Evolutionary conservation across 2,113 vertebrate genomes (phyloP), one percentile per base, ranked within the genome.

Genomic region (Scomber scombrus): DNA sequence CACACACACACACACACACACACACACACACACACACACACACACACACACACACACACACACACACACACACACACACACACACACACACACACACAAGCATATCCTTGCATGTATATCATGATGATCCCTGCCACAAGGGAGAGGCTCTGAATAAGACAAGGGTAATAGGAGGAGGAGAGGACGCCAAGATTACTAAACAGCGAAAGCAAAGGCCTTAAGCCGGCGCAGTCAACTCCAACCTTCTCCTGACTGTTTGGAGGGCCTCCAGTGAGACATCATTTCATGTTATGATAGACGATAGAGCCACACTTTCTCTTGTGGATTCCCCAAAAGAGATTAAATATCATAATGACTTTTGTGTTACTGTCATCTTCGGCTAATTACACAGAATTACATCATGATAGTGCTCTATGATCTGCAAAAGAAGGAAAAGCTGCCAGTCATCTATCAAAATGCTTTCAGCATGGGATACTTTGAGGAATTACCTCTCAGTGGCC

Each of bases 321-420:
- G 80, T 64, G 86, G 78, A 83, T 87, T 75, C 77, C 75, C 72
- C 67, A 82, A 87, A 90, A 88, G 69, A 90, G 88, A 93, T 93
- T 90, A 88, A 81, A 89, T 63, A 61, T 70, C 83, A 81, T 86
- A 88, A 91, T 87, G 82, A 78, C 75, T 89, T 92, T 90, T 83
- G 81, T 88, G 86, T 87, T 90, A 75, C 86, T 89, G 90, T 92
- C 89, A 86, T 92, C 84, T 86, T 82, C 77, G 78, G 82, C 71
- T 93, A 93, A 95, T 95, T 95, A 89, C 84, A 23, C 31, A 43
- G 86, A 68, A 91, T 93, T 93, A 93, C 91, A 93, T 94, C 89
- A 93, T 88, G 87, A 85, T 73, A 46, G 60, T 70, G 69, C 81
- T 63, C 79, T 69, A 71, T 74, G 84, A 88, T 82, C 82, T 58